Conservation (phyloP, 1,140 invertebrate genomes). For the Hestina assimilis region DNA sequence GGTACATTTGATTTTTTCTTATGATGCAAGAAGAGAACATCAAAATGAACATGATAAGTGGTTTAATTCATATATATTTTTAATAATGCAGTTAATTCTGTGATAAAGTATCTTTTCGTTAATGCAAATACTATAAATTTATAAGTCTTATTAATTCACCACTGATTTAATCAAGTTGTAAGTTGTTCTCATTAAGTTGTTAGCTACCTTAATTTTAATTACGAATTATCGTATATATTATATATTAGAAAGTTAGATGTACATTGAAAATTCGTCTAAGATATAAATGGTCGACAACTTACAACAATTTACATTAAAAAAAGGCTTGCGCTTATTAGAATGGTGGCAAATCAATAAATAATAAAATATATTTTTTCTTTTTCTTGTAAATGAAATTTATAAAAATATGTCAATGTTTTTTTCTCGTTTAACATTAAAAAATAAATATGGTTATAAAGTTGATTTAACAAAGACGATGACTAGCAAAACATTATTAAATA, state of each 20-base stretch:
- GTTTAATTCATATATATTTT: slow-evolving; percentile 41
- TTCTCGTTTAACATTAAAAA: no score
- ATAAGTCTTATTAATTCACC: not conserved
- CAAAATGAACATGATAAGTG: slow-evolving; percentile 77
- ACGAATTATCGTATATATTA: no score
- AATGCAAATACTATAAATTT: not conserved
- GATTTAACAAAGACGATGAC: no score
- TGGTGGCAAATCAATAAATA: slow-evolving; percentile 23
- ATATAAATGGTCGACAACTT: slow-evolving; percentile 19
- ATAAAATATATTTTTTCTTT: no score
- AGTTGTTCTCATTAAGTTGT: not conserved
- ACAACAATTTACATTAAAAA: slow-evolving; percentile 9
- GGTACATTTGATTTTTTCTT: slow-evolving; percentile 93
- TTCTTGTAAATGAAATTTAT: no score
- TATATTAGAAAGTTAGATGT: not conserved
- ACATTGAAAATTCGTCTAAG: no score
- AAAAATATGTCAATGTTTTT: no score
- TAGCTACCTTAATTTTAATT: not conserved
- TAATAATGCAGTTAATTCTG: slow-evolving; percentile 41
- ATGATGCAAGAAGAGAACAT: slow-evolving; percentile 79
- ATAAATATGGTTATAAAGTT: no score
- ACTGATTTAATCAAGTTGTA: slow-evolving; percentile 5
- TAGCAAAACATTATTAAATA: no score
- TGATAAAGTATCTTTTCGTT: slow-evolving; percentile 28
- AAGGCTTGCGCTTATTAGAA: slow-evolving; percentile 3